phyloP scores from a whole-genome alignment of 2,888 invertebrate genomes.

The Bimastos eiseni region DNA sequence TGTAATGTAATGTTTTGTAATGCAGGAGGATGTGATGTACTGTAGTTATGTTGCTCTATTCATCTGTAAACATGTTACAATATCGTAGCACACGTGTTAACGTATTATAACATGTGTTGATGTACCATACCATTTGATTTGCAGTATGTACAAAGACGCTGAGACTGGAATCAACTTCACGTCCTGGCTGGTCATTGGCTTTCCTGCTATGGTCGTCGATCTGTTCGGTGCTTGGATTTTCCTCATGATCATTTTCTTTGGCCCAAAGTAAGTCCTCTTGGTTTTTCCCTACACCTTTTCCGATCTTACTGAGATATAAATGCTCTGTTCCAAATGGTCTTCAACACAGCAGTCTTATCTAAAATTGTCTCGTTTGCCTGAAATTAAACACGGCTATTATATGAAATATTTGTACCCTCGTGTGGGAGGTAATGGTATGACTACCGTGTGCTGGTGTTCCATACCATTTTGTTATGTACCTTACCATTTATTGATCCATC shows the following conservation, averaged over 20 bases:
- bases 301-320: not conserved
- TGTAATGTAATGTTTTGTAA: not conserved
- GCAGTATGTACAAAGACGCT: slow-evolving; percentile 39
- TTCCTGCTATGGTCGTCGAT: slow-evolving; percentile 37
- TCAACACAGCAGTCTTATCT: not conserved
- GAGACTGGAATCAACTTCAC: slow-evolving; percentile 39
- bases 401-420: not conserved
- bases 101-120: too few relatives aligned
- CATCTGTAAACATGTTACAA: too few relatives aligned
- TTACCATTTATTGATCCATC: not conserved
- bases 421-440: not conserved
- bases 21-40: too few relatives aligned
- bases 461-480: too few relatives aligned
- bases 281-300: not conserved
- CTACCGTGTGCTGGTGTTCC: not conserved
- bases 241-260: slow-evolving; percentile 38
- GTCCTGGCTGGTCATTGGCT: slow-evolving; percentile 39
- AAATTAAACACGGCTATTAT: not conserved
- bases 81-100: too few relatives aligned
- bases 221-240: slow-evolving; percentile 37
- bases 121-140: slow-evolving; percentile 21
- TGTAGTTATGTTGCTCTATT: too few relatives aligned
- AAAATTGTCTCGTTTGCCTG: not conserved
- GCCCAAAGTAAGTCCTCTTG: slow-evolving; percentile 1
- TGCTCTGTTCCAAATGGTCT: not conserved